A percentile compares a stretch with the other conserved stretches of the same genome.
These are phyloP conservation scores for Oxystoma pomonae DNA, from an alignment of 2,888 invertebrate species.

Conservation along the genomic window DNA sequence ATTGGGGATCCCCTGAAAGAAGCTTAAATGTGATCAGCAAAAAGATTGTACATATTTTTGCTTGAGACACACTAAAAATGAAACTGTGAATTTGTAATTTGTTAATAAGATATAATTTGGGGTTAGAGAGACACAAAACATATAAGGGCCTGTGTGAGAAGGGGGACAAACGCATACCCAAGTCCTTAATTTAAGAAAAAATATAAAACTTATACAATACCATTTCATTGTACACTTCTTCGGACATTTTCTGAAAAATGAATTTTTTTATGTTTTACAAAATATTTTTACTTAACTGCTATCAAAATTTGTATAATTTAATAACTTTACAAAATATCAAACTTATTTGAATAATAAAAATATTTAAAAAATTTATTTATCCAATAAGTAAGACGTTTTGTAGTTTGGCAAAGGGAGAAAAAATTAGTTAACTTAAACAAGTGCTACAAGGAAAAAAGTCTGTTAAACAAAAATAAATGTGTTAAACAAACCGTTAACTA, in stretches of 20 bases:
- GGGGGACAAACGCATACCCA: slow-evolving; percentile 23
- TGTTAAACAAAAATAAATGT: background rate
- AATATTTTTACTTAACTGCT: slow-evolving; percentile 13
- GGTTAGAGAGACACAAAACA: background rate
- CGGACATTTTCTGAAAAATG: slow-evolving; percentile 77
- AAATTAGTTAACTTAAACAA: too few relatives aligned
- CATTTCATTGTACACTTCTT: slow-evolving; percentile 80
- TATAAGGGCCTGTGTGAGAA: background rate
- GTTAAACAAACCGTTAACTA: background rate
- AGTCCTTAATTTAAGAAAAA: slow-evolving; percentile 17
- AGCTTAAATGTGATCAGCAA: too few relatives aligned
- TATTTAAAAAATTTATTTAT: slow-evolving; percentile 14
- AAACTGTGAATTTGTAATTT: too few relatives aligned
- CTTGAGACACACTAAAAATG: too few relatives aligned
- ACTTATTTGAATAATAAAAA: background rate
- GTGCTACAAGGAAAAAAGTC: background rate
- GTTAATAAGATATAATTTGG: too few relatives aligned
- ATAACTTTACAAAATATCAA: too few relatives aligned
- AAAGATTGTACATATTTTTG: too few relatives aligned
- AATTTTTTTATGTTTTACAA: slow-evolving; percentile 31
- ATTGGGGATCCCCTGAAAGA: too few relatives aligned
- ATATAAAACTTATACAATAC: slow-evolving; percentile 57
- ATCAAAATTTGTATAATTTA: background rate
- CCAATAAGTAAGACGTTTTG: too few relatives aligned
- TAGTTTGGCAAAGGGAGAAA: too few relatives aligned